Percentiles rank a stretch among this genome's conserved stretches.
phyloP scores from a whole-genome alignment of 2,888 invertebrate species.

The Drosophila gaucha region DNA sequence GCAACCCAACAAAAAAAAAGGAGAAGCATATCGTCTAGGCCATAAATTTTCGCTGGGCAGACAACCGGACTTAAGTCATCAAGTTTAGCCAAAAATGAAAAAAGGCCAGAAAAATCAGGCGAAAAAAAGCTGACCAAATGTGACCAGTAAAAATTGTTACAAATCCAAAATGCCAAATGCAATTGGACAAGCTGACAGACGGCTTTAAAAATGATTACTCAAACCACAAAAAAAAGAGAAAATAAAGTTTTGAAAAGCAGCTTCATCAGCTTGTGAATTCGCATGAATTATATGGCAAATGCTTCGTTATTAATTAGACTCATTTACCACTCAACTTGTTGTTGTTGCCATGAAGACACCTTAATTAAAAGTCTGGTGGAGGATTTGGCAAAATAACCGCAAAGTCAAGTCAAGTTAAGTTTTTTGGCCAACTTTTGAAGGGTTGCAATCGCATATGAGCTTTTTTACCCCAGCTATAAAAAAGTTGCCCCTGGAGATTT shows the following conservation, averaged over 20 bases:
- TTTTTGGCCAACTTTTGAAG: conserved; percentile 52
- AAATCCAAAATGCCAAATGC: conserved; percentile 19
- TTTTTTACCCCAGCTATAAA: conserved; percentile 34
- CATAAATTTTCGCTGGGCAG: conserved; percentile 68
- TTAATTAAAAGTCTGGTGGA: conserved; percentile 82
- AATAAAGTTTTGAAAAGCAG: conserved; percentile 2
- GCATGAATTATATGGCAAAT: conserved; percentile 82
- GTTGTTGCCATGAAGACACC: conserved; percentile 82
- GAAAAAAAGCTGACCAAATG: conserved; percentile 51
- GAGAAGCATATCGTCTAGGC: conserved; percentile 61
- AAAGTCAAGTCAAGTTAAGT: conserved; percentile 53
- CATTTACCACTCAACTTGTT: conserved; percentile 74
- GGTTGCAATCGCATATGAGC: conserved; percentile 78
- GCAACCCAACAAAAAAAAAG: conserved; percentile 2
- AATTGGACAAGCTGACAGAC: conserved; percentile 39
- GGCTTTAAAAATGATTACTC: conserved; percentile 58
- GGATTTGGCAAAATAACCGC: conserved; percentile 53
- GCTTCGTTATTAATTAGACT: conserved; percentile 85
- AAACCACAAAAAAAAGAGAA: conserved; percentile 19
- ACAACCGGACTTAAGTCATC: conserved; percentile 70
- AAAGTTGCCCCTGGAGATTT: conserved; percentile 63
- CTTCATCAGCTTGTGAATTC: conserved; percentile 43
- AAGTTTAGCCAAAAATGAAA: conserved; percentile 20
- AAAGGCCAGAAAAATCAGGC: conserved; percentile 22
- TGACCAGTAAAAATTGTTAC: conserved; percentile 39